These are phyloP conservation scores for Melanotaenia pygmaea DNA, from an alignment of 2,797 vertebrate genomes.

Conservation along the genomic window DNA sequence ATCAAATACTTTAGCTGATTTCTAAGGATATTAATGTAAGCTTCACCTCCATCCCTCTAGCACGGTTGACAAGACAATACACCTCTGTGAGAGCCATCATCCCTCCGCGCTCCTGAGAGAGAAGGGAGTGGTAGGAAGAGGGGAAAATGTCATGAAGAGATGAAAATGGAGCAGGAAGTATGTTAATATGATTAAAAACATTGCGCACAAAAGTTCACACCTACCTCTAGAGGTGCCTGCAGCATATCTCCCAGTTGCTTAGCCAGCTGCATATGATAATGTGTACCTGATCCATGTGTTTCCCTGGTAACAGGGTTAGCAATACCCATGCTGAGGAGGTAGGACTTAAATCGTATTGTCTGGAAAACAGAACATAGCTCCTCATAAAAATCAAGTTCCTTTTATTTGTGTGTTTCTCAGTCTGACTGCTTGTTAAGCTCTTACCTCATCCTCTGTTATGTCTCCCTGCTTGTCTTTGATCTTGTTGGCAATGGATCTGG, in stretches of 20 bases:
- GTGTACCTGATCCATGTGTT: conserved; percentile 93
- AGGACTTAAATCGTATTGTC: conserved; percentile 98
- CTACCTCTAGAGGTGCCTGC: conserved; percentile 92
- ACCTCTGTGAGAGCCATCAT: conserved; percentile 99
- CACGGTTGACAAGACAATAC: conserved; percentile 96
- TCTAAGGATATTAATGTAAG: not conserved
- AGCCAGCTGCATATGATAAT: conserved; percentile 96
- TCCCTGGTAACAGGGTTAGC: conserved; percentile 97
- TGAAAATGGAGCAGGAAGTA: not conserved
- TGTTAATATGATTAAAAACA: not conserved
- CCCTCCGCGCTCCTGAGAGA: conserved; percentile 91
- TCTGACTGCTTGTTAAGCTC: conserved; percentile 2
- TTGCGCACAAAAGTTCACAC: not conserved
- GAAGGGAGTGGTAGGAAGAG: not conserved
- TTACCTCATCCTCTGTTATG: conserved; percentile 98
- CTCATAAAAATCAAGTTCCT: conserved; percentile 13
- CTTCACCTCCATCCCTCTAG: conserved; percentile 95
- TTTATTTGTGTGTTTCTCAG: not conserved
- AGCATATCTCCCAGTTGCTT: conserved; percentile 94
- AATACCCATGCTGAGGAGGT: conserved; percentile 98
- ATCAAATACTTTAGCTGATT: not conserved
- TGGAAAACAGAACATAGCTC: conserved; percentile 47
- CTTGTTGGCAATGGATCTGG: conserved; percentile 96
- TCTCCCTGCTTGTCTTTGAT: conserved; percentile 99
- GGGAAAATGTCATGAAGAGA: not conserved